These are phyloP conservation scores for Anthonomus grandis DNA, from an alignment of 1,140 invertebrate species.

Conservation along the genomic window DNA sequence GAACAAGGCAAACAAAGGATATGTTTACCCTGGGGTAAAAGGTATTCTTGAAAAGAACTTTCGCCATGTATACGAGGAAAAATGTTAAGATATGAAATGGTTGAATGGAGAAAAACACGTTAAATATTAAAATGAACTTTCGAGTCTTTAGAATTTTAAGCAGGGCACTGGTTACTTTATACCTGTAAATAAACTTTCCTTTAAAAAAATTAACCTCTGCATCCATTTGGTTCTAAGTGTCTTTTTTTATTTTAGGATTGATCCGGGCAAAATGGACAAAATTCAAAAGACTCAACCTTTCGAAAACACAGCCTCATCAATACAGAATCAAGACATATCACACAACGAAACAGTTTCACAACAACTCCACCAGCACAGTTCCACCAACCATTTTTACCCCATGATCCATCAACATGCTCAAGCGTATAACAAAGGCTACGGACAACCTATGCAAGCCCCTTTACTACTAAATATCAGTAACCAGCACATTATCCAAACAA, in stretches of 20 bases:
- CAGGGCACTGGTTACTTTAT: not conserved
- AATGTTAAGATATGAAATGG: too few species aligned
- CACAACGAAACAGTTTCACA: constrained; percentile 32
- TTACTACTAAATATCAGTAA: constrained; percentile 31
- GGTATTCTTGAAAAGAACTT: too few species aligned
- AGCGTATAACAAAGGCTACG: constrained; percentile 39
- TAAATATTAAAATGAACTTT: too few species aligned
- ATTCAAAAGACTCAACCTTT: constrained; percentile 32
- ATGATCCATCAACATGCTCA: constrained; percentile 36
- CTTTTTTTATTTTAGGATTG: constrained; percentile 37
- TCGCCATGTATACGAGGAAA: too few species aligned
- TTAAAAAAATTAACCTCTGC: not conserved
- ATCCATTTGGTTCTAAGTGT: not conserved
- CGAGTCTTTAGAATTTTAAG: too few species aligned
- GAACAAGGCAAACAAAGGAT: too few species aligned
- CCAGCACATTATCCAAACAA: constrained; percentile 35
- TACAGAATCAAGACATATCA: constrained; percentile 21
- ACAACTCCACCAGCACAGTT: constrained; percentile 41
- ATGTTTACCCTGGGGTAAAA: too few species aligned
- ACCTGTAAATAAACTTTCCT: not conserved
- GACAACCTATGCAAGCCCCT: constrained; percentile 31
- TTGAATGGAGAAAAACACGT: too few species aligned
- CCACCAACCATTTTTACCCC: constrained; percentile 39
- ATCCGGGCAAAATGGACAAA: constrained; percentile 46
- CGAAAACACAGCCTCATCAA: constrained; percentile 34